Percentiles rank a stretch among this genome's conserved stretches.
Conservation (phyloP, 2,113 vertebrate genomes). For the Gopherus evgoodei region DNA sequence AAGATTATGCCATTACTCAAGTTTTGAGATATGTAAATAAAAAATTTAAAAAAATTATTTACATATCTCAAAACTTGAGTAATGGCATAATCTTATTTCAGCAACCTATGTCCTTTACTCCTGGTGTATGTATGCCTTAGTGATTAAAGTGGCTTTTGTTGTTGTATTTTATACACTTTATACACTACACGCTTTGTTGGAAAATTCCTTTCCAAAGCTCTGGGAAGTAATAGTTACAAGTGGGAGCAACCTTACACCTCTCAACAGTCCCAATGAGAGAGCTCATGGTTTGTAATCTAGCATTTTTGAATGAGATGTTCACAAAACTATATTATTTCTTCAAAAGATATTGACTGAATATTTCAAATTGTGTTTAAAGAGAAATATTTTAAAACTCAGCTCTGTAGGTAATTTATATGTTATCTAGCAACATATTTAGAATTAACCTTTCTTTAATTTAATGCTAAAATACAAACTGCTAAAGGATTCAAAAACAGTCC, state of each 20-base stretch:
- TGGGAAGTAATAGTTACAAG: not conserved
- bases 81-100: not conserved
- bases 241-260: not conserved
- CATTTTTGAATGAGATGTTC: not conserved
- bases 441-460: not conserved
- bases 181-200: not conserved
- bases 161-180: not conserved
- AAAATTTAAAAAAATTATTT: too few species aligned
- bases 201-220: slow-evolving; percentile 14
- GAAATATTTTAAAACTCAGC: not conserved
- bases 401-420: not conserved
- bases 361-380: not conserved
- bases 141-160: not conserved
- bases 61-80: not conserved
- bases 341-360: not conserved
- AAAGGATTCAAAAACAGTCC: slow-evolving; percentile 18
- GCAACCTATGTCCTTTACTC: not conserved
- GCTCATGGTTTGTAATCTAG: not conserved
- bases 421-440: not conserved
- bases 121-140: not conserved
- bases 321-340: not conserved
- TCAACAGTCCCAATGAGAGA: not conserved
- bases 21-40: not conserved
- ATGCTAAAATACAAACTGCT: not conserved
- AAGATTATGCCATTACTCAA: not conserved